Evolutionary conservation across 2,797 vertebrate genomes (phyloP).

Genomic region (Enteromius treurensis): DNA sequence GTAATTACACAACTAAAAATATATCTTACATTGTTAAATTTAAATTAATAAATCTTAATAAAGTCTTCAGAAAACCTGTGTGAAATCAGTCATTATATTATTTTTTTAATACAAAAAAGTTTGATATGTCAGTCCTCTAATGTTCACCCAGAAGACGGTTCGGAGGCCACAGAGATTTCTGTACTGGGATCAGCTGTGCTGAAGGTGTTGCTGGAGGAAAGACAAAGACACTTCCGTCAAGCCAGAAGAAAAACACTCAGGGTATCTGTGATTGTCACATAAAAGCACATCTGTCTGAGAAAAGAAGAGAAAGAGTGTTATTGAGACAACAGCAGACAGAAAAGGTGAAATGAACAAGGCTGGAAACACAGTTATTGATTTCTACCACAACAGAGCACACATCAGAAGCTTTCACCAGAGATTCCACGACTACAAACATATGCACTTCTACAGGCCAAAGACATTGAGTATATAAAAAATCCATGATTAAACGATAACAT

Average conservation of each 20-base stretch:
- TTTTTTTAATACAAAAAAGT: not conserved
- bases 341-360: conserved; percentile 10
- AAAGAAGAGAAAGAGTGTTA: not conserved
- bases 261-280: not conserved
- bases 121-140: not conserved
- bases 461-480: no score
- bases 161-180: not conserved
- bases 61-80: not conserved
- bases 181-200: not conserved
- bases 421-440: not conserved
- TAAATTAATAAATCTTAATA: not conserved
- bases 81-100: not conserved
- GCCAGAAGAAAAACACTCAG: not conserved
- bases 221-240: conserved; percentile 11
- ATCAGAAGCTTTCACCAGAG: not conserved
- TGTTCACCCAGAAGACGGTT: not conserved
- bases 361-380: conserved; percentile 9
- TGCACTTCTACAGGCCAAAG: not conserved
- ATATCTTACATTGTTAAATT: not conserved
- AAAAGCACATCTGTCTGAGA: not conserved
- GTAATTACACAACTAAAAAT: not conserved
- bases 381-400: not conserved
- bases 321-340: conserved; percentile 5
- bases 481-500: not conserved
- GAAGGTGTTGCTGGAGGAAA: conserved; percentile 8